Conservation (phyloP, 2,797 vertebrate species). For the Telmatherina bonti region DNA sequence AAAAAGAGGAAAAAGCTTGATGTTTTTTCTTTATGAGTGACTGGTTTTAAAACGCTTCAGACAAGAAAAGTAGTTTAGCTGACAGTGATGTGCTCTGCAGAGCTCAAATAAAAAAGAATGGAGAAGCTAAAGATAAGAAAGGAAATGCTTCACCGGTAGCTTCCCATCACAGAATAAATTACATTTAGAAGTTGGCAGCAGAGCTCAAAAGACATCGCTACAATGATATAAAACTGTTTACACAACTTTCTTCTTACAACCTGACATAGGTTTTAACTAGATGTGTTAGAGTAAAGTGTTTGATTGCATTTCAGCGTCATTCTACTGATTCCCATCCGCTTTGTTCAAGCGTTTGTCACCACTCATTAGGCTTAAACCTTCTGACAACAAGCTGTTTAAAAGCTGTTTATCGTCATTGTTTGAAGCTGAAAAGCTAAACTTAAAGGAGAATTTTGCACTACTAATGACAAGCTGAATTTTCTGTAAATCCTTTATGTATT, state of each 20-base stretch:
- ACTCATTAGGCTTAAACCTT: neutral
- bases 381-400: neutral
- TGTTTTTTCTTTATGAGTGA: neutral
- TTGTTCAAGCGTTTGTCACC: neutral
- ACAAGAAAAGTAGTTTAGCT: constrained; percentile 43
- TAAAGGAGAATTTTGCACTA: neutral
- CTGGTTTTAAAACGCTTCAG: constrained; percentile 7
- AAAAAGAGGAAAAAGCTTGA: neutral
- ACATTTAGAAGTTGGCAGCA: constrained; percentile 43
- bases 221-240: constrained; percentile 14
- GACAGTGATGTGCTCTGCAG: constrained; percentile 15
- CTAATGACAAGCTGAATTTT: neutral
- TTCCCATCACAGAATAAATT: constrained; percentile 45
- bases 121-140: constrained; percentile 29
- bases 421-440: neutral
- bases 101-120: constrained; percentile 51
- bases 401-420: neutral
- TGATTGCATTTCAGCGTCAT: neutral
- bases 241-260: constrained; percentile 1
- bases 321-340: neutral
- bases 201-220: neutral
- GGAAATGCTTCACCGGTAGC: constrained; percentile 38
- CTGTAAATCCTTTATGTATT: neutral
- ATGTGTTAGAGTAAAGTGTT: neutral
- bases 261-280: neutral